Evolutionary conservation across 2,797 vertebrate species (phyloP), one percentile per base, ranked within the genome.

Genomic region (Enteromius mattozi): DNA sequence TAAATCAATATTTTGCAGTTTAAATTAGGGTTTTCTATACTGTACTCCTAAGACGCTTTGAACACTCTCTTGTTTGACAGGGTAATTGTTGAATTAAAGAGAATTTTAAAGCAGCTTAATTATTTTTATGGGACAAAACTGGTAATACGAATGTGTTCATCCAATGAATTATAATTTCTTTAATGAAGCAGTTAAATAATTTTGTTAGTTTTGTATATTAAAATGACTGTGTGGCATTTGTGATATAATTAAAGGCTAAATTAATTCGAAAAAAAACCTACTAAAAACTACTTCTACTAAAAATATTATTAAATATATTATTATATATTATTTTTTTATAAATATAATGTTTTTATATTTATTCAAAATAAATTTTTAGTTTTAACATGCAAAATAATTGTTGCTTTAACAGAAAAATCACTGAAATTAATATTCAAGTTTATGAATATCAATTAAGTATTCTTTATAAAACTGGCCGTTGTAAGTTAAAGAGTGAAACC

Each of bases 1-100:
- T 49, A 56, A 78, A 83, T 78, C 49, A 56, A 77, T 82, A 81
- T 84, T 86, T 37, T 47, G 56, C 56, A 14, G 66, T 63, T 42
- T 66, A 54, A 82, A 72, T 61, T 14, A 59, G 12, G 54, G 17
- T 21, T 74, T 82, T 74, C 40, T 16, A 35, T 81, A 47, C 6
- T 47, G 54, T 10, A n/a, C n/a, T 42, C 37, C 37, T 54, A 54
- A 54, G 14, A 80, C 17, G 2, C 37, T 63, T 30, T 82, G 42
- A n/a, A 13, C 40, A 35, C 16, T 30, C 9, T n/a, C 24, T 24
- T 54, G 12, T 9, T 72, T 35, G 33, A 61, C 37, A 19, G 42
- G 17, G 1, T 9, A 74, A 82, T 82, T 45, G 69, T 72, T 56
- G 19, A 35, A 47, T 61, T 72, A 81, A 81, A 74, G 40, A 74